Evolutionary conservation across 2,113 vertebrate species (phyloP).

Genomic region (Andinoacara biseriatus): DNA sequence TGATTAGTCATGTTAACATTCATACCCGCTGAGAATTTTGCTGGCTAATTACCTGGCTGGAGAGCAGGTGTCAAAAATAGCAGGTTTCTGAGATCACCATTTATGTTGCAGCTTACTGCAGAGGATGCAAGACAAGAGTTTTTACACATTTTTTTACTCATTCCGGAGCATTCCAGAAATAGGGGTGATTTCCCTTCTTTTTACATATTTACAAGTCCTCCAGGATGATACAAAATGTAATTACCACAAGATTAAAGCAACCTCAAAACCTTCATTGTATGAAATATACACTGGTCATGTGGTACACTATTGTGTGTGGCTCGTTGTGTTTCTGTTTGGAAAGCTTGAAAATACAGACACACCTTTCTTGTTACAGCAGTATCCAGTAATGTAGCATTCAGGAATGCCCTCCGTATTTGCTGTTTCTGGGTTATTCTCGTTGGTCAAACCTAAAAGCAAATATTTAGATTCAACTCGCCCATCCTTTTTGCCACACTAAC

Average conservation of each 20-base stretch:
- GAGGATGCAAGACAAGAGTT: not conserved
- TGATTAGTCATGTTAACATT: not conserved
- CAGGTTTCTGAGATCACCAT: not conserved
- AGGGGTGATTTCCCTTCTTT: rapidly evolving
- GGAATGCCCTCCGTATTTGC: slow-evolving; percentile 44
- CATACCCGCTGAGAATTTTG: not conserved
- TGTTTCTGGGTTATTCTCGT: slow-evolving; percentile 44
- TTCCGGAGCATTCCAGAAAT: not conserved
- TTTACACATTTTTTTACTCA: not conserved
- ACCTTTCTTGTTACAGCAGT: not conserved
- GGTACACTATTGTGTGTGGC: not conserved
- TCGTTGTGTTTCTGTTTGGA: slow-evolving; percentile 1
- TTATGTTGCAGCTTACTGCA: slow-evolving; percentile 5
- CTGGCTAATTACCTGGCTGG: not conserved
- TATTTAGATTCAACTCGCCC: slow-evolving; percentile 71
- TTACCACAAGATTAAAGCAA: not conserved
- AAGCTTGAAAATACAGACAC: slow-evolving; percentile 8
- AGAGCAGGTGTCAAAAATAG: not conserved
- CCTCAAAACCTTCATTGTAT: not conserved
- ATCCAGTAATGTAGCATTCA: not conserved
- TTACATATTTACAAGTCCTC: not conserved
- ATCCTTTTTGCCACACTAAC: slow-evolving; percentile 67
- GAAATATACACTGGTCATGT: not conserved
- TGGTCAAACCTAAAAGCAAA: slow-evolving; percentile 72
- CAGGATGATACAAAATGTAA: not conserved